A percentile compares a stretch with the other conserved stretches of the same genome.
phyloP scores from a whole-genome alignment of 2,797 vertebrate genomes.

The Chromobotia macracanthus region DNA sequence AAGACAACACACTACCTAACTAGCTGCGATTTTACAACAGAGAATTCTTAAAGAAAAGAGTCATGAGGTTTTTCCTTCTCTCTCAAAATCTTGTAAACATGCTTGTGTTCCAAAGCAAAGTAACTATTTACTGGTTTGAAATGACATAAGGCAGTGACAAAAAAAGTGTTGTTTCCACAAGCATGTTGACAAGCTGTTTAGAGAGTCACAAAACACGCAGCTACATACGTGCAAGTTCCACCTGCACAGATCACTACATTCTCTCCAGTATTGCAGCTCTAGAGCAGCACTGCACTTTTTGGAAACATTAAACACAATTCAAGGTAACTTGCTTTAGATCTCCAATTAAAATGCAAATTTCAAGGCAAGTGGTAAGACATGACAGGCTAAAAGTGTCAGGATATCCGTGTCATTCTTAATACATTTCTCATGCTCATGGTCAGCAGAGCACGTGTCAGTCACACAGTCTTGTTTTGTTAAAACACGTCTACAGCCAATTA shows the following conservation, averaged over 20 bases:
- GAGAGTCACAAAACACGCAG: background rate
- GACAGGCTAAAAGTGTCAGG: background rate
- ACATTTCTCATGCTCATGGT: background rate
- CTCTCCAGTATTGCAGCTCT: background rate
- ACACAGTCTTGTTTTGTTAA: constrained; percentile 11
- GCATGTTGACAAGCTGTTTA: constrained; percentile 25
- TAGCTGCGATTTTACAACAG: too few relatives aligned
- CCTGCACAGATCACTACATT: background rate
- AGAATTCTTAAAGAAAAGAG: too few relatives aligned
- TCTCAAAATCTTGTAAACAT: too few relatives aligned
- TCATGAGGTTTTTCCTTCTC: too few relatives aligned
- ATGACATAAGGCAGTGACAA: too few relatives aligned
- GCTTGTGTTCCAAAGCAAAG: too few relatives aligned
- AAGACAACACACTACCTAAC: background rate
- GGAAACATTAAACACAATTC: background rate
- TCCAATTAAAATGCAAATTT: constrained; percentile 24
- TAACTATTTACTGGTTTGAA: too few relatives aligned
- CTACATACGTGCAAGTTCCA: background rate
- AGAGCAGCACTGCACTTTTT: background rate
- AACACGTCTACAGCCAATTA: constrained; percentile 30
- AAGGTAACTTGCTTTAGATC: background rate
- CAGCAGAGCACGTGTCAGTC: background rate
- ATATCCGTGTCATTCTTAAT: constrained; percentile 10
- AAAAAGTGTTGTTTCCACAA: background rate
- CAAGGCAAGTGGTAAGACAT: background rate